Conservation (phyloP, 2,113 vertebrate species). For the Excalfactoria chinensis region DNA sequence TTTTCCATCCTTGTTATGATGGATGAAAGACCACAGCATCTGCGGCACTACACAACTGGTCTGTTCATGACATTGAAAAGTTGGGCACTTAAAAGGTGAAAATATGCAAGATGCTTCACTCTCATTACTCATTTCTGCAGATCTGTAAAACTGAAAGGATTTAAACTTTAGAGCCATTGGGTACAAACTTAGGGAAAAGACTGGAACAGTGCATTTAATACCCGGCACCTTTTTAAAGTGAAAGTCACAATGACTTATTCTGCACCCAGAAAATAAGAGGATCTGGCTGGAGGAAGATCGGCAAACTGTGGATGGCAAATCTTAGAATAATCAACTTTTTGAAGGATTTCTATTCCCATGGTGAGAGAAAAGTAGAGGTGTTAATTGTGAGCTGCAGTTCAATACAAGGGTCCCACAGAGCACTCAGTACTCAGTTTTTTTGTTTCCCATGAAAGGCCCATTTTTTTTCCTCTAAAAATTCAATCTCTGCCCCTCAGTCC, state of each 20-base stretch:
- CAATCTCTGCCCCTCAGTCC: constrained; percentile 68
- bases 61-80: constrained; percentile 26
- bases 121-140: constrained; percentile 35
- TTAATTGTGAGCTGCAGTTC: constrained; percentile 72
- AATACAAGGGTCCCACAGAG: constrained; percentile 71
- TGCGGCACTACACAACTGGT: neutral
- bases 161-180: constrained; percentile 69
- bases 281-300: constrained; percentile 58
- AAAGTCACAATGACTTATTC: constrained; percentile 54
- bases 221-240: constrained; percentile 59
- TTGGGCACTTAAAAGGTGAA: constrained; percentile 53
- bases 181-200: constrained; percentile 65
- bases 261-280: constrained; percentile 28
- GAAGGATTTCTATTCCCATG: constrained; percentile 64
- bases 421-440: constrained; percentile 64
- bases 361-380: constrained; percentile 63
- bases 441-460: constrained; percentile 72
- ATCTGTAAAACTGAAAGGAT: constrained; percentile 71
- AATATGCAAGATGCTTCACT: constrained; percentile 64
- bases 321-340: constrained; percentile 60
- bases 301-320: constrained; percentile 22
- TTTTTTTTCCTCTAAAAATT: constrained; percentile 54
- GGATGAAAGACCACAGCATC: constrained; percentile 58
- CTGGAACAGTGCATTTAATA: constrained; percentile 55
- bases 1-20: neutral